A percentile compares a stretch with the other conserved stretches of the same genome.
Conservation (phyloP, 1,140 invertebrate species). For the Cydia pomonella region DNA sequence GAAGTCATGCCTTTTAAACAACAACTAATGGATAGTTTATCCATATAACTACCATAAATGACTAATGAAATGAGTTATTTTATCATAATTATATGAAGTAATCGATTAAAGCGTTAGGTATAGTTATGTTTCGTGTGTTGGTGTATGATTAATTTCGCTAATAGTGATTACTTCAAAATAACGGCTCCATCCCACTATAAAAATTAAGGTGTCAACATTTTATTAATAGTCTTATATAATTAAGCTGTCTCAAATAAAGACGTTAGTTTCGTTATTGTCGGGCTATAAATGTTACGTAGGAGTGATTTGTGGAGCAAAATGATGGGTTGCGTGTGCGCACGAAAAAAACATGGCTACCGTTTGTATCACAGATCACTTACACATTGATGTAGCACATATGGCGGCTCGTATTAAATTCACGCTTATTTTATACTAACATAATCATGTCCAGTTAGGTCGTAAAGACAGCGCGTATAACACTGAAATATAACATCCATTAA, state of each 20-base stretch:
- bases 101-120: not conserved
- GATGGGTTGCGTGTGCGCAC: conserved; percentile 38
- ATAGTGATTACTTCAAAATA: conserved; percentile 7
- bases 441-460: not conserved
- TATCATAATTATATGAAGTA: not conserved
- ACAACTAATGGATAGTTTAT: no score
- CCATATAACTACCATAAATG: no score
- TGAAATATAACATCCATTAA: no score
- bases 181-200: conserved; percentile 40
- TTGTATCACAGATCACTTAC: conserved; percentile 17
- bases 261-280: conserved; percentile 37
- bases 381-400: not conserved
- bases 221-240: conserved; percentile 50
- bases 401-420: not conserved
- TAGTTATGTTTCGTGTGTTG: not conserved
- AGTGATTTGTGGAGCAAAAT: conserved; percentile 50
- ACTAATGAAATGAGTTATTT: no score
- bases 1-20: no score
- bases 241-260: conserved; percentile 47
- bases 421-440: not conserved
- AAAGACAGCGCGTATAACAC: no score
- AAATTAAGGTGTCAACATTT: conserved; percentile 54
- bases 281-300: conserved; percentile 45
- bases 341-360: conserved; percentile 39
- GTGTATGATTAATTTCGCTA: conserved; percentile 17